These are phyloP conservation scores for Nemotelus nigrinus DNA, from an alignment of 2,888 invertebrate species.

Conservation along the genomic window DNA sequence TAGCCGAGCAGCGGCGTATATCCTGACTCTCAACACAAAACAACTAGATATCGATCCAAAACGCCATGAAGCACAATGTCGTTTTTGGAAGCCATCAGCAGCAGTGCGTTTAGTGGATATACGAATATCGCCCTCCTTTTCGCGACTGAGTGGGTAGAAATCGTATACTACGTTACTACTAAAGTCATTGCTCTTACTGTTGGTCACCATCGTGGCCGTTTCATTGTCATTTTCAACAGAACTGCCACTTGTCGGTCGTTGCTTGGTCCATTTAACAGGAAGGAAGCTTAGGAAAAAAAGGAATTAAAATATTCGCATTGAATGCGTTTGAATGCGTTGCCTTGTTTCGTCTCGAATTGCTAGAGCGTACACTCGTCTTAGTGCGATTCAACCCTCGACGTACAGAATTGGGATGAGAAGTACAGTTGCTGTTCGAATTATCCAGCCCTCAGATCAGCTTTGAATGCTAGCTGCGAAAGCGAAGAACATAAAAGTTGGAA, in stretches of 20 bases:
- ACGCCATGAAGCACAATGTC: neutral
- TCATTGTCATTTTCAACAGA: too few species aligned
- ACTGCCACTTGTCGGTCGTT: too few species aligned
- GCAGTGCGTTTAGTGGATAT: too few species aligned
- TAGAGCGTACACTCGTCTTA: neutral
- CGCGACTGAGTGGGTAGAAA: neutral
- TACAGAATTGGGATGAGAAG: neutral
- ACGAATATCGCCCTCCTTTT: too few species aligned
- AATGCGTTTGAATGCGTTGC: conserved; percentile 14
- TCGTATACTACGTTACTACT: neutral
- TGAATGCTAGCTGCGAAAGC: too few species aligned
- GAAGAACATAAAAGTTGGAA: too few species aligned
- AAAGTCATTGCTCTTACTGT: too few species aligned
- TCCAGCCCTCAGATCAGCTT: too few species aligned
- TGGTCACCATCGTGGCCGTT: too few species aligned
- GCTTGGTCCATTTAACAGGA: conserved; percentile 13
- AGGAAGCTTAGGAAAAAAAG: conserved; percentile 1
- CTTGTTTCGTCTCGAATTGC: neutral
- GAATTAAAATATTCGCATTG: conserved; percentile 16
- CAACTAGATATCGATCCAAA: conserved; percentile 19
- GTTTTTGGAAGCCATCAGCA: neutral
- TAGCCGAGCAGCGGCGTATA: neutral
- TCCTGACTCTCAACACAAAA: neutral
- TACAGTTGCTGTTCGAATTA: neutral
- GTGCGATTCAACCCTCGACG: neutral